A percentile compares a stretch with the other conserved stretches of the same genome.
phyloP scores from a whole-genome alignment of 2,888 invertebrate species.

The Gastrophysa polygoni region DNA sequence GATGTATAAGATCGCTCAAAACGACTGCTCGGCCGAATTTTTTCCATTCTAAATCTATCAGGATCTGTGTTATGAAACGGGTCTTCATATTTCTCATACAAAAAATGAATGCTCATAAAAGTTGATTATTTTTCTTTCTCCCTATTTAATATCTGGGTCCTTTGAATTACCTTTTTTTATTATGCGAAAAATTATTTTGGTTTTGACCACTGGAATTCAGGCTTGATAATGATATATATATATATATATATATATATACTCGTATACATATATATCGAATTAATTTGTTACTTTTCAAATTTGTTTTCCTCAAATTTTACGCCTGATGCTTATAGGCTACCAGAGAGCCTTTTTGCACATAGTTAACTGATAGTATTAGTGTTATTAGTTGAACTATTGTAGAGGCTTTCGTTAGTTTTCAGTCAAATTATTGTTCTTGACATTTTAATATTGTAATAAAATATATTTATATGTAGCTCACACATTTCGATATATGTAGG shows the following conservation, averaged over 20 bases:
- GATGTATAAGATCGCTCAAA: constrained; percentile 60
- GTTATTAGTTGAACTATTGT: constrained; percentile 56
- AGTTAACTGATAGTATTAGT: constrained; percentile 43
- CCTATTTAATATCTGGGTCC: neutral
- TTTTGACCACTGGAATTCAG: neutral
- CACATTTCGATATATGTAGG: constrained; percentile 31
- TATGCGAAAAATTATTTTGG: neutral
- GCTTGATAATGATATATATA: neutral
- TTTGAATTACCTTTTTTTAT: too few relatives aligned
- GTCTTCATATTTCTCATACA: constrained; percentile 7
- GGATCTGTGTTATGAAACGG: constrained; percentile 17
- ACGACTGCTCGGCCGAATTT: constrained; percentile 56
- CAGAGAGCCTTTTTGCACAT: constrained; percentile 53
- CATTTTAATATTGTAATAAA: constrained; percentile 43
- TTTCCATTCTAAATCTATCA: constrained; percentile 41
- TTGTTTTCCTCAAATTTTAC: constrained; percentile 37
- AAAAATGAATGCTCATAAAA: neutral
- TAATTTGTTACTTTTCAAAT: neutral
- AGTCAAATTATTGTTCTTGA: constrained; percentile 48
- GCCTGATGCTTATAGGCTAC: constrained; percentile 51
- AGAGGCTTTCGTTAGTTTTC: constrained; percentile 57
- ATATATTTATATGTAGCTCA: constrained; percentile 32
- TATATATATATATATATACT: too few relatives aligned
- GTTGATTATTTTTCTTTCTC: neutral
- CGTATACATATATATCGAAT: too few relatives aligned